phyloP scores from a whole-genome alignment of 2,888 invertebrate genomes.

The Acronicta aceris region DNA sequence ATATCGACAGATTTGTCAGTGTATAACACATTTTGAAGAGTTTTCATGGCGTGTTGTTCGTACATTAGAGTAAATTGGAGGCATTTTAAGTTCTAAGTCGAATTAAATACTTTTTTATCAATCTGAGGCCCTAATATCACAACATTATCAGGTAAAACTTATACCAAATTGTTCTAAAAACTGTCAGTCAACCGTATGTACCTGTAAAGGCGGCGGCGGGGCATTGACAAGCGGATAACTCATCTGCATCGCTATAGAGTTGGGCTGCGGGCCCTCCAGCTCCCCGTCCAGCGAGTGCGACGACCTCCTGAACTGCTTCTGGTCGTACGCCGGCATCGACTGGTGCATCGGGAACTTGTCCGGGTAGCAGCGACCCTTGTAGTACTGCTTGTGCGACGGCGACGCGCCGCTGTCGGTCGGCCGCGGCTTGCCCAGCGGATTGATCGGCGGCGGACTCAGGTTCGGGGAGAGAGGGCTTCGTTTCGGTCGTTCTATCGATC shows the following conservation, averaged over 20 bases:
- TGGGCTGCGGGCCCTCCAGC: constrained; percentile 83
- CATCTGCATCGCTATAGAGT: constrained; percentile 91
- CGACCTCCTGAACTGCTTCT: constrained; percentile 71
- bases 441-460: constrained; percentile 65
- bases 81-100: too few relatives aligned
- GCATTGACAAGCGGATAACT: constrained; percentile 90
- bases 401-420: constrained; percentile 61
- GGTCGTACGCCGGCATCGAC: constrained; percentile 73
- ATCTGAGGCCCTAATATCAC: too few relatives aligned
- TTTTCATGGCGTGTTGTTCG: too few relatives aligned
- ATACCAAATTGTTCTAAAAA: constrained; percentile 37
- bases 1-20: too few relatives aligned
- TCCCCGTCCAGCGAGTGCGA: constrained; percentile 81
- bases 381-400: constrained; percentile 62
- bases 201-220: constrained; percentile 85
- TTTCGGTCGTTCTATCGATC: constrained; percentile 74
- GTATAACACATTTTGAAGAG: too few relatives aligned
- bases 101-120: too few relatives aligned
- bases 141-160: too few relatives aligned
- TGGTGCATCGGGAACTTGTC: constrained; percentile 71
- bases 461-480: constrained; percentile 58
- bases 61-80: too few relatives aligned
- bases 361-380: constrained; percentile 63
- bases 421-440: constrained; percentile 68
- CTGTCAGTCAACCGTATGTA: constrained; percentile 50